Evolutionary conservation across 53 echinoderm and acorn worm genomes (phyloP).

Genomic region (Patiria pectinifera): DNA sequence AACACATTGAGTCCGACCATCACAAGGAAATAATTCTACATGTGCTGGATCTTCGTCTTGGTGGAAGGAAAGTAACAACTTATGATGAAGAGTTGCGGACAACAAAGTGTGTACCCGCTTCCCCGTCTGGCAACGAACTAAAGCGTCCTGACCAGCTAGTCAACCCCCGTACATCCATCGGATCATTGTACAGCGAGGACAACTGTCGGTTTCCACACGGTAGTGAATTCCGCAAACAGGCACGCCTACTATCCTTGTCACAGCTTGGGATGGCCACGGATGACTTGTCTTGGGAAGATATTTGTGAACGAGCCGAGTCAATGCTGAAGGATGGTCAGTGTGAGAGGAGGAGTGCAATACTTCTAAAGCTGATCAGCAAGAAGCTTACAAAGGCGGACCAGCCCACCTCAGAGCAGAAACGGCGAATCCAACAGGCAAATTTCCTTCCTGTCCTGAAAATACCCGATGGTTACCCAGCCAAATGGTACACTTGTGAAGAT

Average conservation of each 20-base stretch:
- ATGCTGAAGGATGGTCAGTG: not conserved
- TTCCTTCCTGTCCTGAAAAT: slow-evolving; percentile 60
- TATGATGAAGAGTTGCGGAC: slow-evolving; percentile 29
- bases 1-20: not conserved
- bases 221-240: slow-evolving; percentile 11
- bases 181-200: slow-evolving; percentile 44
- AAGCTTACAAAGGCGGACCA: not conserved
- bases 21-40: slow-evolving; percentile 21
- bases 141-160: slow-evolving; percentile 24
- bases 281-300: slow-evolving; percentile 54
- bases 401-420: slow-evolving; percentile 2
- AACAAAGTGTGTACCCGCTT: slow-evolving; percentile 40
- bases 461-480: slow-evolving; percentile 45
- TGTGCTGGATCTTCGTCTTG: slow-evolving; percentile 49
- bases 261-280: slow-evolving; percentile 60
- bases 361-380: slow-evolving; percentile 17
- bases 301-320: slow-evolving; percentile 54
- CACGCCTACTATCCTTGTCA: slow-evolving; percentile 53
- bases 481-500: slow-evolving; percentile 13
- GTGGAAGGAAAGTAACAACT: not conserved
- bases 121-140: slow-evolving; percentile 49
- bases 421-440: slow-evolving; percentile 11
- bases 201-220: slow-evolving; percentile 63
- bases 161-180: slow-evolving; percentile 32
- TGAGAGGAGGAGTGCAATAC: not conserved